Evolutionary conservation across 2,888 invertebrate species (phyloP).

Genomic region (Gisinianus flammeolus): DNA sequence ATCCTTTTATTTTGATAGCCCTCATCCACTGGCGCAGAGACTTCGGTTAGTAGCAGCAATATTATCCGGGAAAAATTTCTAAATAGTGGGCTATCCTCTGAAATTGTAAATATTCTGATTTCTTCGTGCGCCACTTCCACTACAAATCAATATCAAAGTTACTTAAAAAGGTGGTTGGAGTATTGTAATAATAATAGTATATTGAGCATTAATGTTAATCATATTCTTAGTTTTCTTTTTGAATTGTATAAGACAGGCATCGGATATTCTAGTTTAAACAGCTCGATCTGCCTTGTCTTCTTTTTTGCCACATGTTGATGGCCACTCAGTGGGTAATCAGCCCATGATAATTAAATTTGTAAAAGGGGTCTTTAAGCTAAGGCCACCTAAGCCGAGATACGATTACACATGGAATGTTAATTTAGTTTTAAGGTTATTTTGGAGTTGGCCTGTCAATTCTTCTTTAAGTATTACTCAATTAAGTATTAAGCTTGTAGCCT

Average conservation of each 20-base stretch:
- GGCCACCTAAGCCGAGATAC: slow-evolving; percentile 6
- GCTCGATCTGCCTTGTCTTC: background rate
- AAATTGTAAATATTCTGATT: background rate
- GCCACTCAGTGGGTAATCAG: background rate
- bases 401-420: background rate
- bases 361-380: background rate
- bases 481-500: background rate
- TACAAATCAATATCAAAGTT: background rate
- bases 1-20: background rate
- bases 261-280: slow-evolving; percentile 7
- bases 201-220: background rate
- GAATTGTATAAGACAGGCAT: background rate
- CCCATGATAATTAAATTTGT: background rate
- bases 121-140: background rate
- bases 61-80: background rate
- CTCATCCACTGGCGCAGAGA: background rate
- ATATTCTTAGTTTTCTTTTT: background rate
- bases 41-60: background rate
- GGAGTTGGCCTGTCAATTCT: background rate
- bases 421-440: slow-evolving; percentile 9
- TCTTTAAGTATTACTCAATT: background rate
- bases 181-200: background rate
- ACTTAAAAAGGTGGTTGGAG: background rate
- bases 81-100: background rate
- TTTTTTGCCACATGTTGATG: background rate